Evolutionary conservation across 2,797 vertebrate genomes (phyloP), one percentile per base, ranked within the genome.

Genomic region (Coilia nasus): DNA sequence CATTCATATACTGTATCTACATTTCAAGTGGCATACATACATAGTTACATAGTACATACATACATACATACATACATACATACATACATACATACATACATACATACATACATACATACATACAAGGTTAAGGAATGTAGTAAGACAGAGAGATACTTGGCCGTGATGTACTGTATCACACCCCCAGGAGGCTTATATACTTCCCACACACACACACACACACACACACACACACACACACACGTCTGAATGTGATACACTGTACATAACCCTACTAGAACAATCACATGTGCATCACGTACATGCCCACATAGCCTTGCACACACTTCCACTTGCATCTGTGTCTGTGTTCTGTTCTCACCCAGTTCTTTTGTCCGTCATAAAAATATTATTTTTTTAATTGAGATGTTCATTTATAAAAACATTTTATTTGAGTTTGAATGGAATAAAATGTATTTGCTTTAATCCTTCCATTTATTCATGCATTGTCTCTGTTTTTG

Each of bases 391-490:
- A 87, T 91, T 82, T 71, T 81, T 83, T 88, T 86, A 81, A 82
- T 21, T 78, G 89, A 90, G 54, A 86, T 91, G 90, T 91, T 87
- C 90, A 90, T 89, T 89, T 87, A 78, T 83, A 56, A 85, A 83
- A 81, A 81, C 83, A 81, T 90, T 93, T 85, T 93, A 91, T 89
- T 88, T 91, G 84, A 88, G 90, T 94, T 93, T 92, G 59, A 87
- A 83, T 89, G 88, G 83, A 96, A 95, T 95, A 96, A 96, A 93
- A 90, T 89, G 64, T 92, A 92, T 95, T 94, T 94, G 92, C 91
- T 84, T 95, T 81, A 93, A 83, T 28, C 44, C 59, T 81, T 71
- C 21, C 46, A 62, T 85, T 85, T 84, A 46, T 78, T 35, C 80
- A 9, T 44, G 19, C 83, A 78, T 78, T 75, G 41, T 82, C 80